Evolutionary conservation across 2,797 vertebrate species (phyloP), one percentile per base, ranked within the genome.

Genomic region (Pachyuromys duprasi): DNA sequence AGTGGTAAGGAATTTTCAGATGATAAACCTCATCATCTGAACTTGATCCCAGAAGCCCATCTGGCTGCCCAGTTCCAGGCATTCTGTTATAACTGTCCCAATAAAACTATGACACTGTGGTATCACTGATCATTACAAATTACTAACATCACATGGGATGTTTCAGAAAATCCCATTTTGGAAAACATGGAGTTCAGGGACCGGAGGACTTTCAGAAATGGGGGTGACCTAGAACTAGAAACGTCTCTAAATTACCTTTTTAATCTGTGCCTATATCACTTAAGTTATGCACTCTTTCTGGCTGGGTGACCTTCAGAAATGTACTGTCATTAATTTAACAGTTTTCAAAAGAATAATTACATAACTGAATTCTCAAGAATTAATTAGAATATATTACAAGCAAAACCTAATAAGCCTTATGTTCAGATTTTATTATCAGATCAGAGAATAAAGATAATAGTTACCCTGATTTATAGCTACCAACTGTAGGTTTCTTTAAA

Each of bases 341-440:
- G 20, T 93, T 90, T 92, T 83, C 18, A 67, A 70, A 86, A 83
- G 3, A 12, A 53, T 74, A 5, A 17, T n/a, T 74, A 74, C 8
- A 89, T 12, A 86, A 89, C 36, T 20, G 90, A 72, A 65, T 63
- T 70, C 17, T 92, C 49, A 90, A 74, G 33, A n/a, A 93, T 22
- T 95, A 49, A 93, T 11, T 89, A 74, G 15, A 60, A 87, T 22
- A 49, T 49, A 93, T 55, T 87, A 75, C 1, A 62, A 55, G 15
- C 7, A 69, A 57, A 90, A 78, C 17, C 45, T 4, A 74, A 2
- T 65, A 75, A 78, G 39, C 76, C 6, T 28, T 93, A 82, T 28
- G 18, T 88, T 81, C 24, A 39, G 33, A 42, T 24, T 87, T 92
- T 65, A 74, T 93, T 95, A 33, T 62, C 49, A 89, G 69, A 92